Evolutionary conservation across 2,113 vertebrate genomes (phyloP).

Genomic region (Callipepla squamata): DNA sequence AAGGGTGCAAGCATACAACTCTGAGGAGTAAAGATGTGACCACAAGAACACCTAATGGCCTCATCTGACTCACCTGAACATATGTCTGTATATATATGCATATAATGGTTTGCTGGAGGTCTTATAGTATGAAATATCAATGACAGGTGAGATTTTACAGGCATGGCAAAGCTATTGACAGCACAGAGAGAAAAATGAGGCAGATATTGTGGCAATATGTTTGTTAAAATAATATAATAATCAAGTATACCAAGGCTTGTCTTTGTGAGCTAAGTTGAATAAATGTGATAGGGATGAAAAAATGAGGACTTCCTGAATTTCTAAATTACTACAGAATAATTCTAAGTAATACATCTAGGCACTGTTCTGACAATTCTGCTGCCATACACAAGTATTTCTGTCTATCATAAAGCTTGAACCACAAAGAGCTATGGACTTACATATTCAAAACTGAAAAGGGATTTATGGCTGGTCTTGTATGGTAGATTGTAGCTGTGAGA

Average conservation of each 20-base stretch:
- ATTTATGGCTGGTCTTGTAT: not conserved
- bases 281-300: not conserved
- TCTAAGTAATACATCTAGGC: not conserved
- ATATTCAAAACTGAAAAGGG: not conserved
- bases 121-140: not conserved
- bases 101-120: not conserved
- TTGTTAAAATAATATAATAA: slow-evolving; percentile 36
- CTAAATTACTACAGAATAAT: not conserved
- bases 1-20: not conserved
- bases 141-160: not conserved
- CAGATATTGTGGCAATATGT: not conserved
- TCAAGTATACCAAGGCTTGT: not conserved
- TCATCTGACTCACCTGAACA: not conserved
- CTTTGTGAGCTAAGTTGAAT: not conserved
- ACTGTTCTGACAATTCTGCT: not conserved
- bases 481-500: not conserved
- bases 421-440: not conserved
- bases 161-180: not conserved
- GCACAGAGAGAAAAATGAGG: not conserved
- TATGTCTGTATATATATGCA: not conserved
- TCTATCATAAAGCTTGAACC: not conserved
- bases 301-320: not conserved
- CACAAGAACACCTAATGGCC: not conserved
- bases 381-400: not conserved
- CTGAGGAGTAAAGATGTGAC: not conserved